Evolutionary conservation across 2,888 invertebrate species (phyloP).

Genomic region (Campoplex capitator): DNA sequence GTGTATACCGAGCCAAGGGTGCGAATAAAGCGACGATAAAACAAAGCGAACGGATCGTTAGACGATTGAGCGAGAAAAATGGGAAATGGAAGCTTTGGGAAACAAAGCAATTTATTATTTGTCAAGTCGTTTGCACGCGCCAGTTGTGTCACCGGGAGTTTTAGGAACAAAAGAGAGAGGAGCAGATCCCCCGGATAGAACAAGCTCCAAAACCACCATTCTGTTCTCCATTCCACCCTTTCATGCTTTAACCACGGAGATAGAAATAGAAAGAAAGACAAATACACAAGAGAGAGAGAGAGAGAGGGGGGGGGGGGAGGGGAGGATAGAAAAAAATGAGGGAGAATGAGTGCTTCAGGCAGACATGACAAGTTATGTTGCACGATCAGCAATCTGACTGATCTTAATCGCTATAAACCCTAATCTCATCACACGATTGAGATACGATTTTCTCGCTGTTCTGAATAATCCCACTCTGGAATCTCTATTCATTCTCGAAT

Average conservation of each 20-base stretch:
- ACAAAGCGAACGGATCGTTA: conserved; percentile 64
- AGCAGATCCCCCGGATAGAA: not conserved
- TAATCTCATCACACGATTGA: conserved; percentile 31
- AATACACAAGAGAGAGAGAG: not conserved
- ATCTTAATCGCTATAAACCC: conserved; percentile 46
- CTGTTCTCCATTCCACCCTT: conserved; percentile 5
- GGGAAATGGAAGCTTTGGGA: conserved; percentile 49
- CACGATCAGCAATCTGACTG: conserved; percentile 34
- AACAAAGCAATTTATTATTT: conserved; percentile 67
- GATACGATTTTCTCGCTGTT: conserved; percentile 18
- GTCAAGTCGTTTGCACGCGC: conserved; percentile 55
- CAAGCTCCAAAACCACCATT: conserved; percentile 2
- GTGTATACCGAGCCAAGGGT: not conserved
- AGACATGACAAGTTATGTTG: conserved; percentile 38
- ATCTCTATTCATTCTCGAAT: not conserved
- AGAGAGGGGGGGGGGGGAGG: not conserved
- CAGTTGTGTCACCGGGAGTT: conserved; percentile 50
- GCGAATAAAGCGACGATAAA: conserved; percentile 14
- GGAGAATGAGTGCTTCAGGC: not conserved
- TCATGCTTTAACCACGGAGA: conserved; percentile 34
- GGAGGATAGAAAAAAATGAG: not conserved
- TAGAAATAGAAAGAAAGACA: conserved; percentile 3
- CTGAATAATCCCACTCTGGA: not conserved
- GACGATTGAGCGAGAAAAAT: conserved; percentile 58
- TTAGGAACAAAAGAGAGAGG: conserved; percentile 46